Evolutionary conservation across 2,113 vertebrate genomes (phyloP), one percentile per base, ranked within the genome.

Genomic region (Campylomormyrus tamandua): DNA sequence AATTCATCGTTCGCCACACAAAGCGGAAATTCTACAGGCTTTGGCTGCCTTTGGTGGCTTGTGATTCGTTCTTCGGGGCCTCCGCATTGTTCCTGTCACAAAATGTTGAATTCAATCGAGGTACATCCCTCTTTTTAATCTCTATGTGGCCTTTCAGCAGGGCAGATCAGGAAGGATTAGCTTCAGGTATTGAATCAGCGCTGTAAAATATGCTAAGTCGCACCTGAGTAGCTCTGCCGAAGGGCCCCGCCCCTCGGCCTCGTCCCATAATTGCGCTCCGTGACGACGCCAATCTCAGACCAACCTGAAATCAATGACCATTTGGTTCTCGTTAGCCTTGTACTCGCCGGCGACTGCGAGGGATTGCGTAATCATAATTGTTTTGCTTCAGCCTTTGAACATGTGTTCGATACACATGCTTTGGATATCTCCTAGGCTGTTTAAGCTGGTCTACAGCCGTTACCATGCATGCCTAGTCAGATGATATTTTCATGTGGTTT

Each of bases 401-500:
- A 45, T 74, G 88, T 89, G 88, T 42, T 77, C 9, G 19, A 62
- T 31, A 88, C 35, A 50, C 58, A 42, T 58, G 66, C 66, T 13
- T 83, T 9, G 19, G 56, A 70, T 35, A 87, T 39, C 50, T 58
- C 31, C 87, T 42, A 15, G 17, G 39, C 49, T 31, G 42, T 84
- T 84, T 53, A 42, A 80, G 10, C 83, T 31, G 52, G 11, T 86
- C 31, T 66, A 17, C 52, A 35, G 83, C n/a, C 35, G 83, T 85
- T 86, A 89, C 45, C 89, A 83, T 35, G 53, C n/a, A 84, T 27
- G 21, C n/a, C 49, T 86, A 31, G 89, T 48, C 83, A 42, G 39
- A 58, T 86, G 39, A 42, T 86, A 90, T 86, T 85, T 70, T 86
- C 53, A 3, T 90, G 83, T 66, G 89, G 83, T 90, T 70, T 86